These are phyloP conservation scores for Andrena hattorfiana DNA, from an alignment of 2,888 invertebrate species.

Conservation along the genomic window DNA sequence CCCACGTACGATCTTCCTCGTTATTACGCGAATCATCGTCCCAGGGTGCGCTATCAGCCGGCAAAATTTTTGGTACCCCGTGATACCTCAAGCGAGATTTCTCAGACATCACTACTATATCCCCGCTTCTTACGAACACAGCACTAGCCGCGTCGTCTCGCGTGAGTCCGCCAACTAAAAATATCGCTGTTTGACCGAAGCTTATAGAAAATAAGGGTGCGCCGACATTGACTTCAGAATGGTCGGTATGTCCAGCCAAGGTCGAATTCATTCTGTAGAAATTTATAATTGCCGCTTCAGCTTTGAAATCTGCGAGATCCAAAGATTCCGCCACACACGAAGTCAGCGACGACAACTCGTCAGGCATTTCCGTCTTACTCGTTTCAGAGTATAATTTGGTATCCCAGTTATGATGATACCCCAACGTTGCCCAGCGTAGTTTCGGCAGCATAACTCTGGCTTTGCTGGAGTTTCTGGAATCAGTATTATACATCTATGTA, in stretches of 20 bases:
- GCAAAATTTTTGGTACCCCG: slow-evolving; percentile 95
- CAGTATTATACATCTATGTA: slow-evolving; percentile 25
- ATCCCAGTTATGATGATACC: slow-evolving; percentile 99
- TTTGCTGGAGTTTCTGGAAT: slow-evolving; percentile 64
- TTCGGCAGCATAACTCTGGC: slow-evolving; percentile 84
- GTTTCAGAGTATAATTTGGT: slow-evolving; percentile 94
- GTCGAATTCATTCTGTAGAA: slow-evolving; percentile 97
- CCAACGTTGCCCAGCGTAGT: slow-evolving; percentile 97
- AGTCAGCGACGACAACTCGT: slow-evolving; percentile 89
- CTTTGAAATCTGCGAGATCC: slow-evolving; percentile 88
- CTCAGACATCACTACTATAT: slow-evolving; percentile 96
- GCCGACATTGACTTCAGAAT: slow-evolving; percentile 93
- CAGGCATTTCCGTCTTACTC: slow-evolving; percentile 89
- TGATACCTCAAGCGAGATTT: slow-evolving; percentile 95
- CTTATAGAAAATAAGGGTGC: slow-evolving; percentile 98
- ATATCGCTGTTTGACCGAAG: slow-evolving; percentile 98
- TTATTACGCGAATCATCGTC: slow-evolving; percentile 64
- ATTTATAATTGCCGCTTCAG: slow-evolving; percentile 98
- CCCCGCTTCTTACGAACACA: slow-evolving; percentile 94
- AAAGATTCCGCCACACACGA: slow-evolving; percentile 88
- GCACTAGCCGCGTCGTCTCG: slow-evolving; percentile 89
- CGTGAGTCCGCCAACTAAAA: slow-evolving; percentile 94
- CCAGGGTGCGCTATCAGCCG: slow-evolving; percentile 85
- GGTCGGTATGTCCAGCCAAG: slow-evolving; percentile 97
- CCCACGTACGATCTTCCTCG: slow-evolving; percentile 1